These are phyloP conservation scores for Garra rufa DNA, from an alignment of 2,113 vertebrate genomes.

Conservation along the genomic window DNA sequence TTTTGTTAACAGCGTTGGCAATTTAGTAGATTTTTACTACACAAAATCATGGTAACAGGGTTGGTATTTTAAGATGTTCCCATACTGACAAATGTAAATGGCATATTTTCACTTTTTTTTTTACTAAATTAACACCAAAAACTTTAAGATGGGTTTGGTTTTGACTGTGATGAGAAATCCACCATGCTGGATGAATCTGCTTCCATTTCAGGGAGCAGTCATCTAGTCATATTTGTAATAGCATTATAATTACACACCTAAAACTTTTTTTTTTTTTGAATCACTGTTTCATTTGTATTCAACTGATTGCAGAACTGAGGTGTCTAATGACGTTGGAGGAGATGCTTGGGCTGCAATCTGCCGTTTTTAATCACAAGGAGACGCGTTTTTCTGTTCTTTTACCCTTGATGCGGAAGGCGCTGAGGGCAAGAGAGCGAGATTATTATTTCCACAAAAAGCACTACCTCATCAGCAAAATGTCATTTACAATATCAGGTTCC, in stretches of 20 bases:
- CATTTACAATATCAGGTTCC: constrained; percentile 52
- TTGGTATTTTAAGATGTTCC: background rate
- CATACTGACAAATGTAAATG: background rate
- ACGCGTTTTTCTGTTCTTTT: constrained; percentile 28
- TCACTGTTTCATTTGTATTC: constrained; percentile 19
- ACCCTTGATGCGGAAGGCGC: constrained; percentile 20
- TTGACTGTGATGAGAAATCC: constrained; percentile 96
- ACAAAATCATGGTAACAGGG: background rate
- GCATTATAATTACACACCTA: background rate
- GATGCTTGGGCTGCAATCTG: constrained; percentile 16
- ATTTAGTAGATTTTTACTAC: background rate
- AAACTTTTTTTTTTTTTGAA: background rate
- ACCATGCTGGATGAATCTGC: constrained; percentile 98
- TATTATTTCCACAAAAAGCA: constrained; percentile 50
- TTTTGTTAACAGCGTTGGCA: too few relatives aligned
- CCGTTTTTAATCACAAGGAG: constrained; percentile 60
- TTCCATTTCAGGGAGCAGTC: background rate
- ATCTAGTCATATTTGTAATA: constrained; percentile 1
- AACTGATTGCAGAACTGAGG: background rate
- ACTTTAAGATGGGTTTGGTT: constrained; percentile 96
- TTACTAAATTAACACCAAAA: constrained; percentile 75
- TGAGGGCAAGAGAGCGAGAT: constrained; percentile 12
- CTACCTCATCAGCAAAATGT: constrained; percentile 28
- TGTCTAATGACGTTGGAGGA: background rate
- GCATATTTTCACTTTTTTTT: background rate